Evolutionary conservation across 2,888 invertebrate genomes (phyloP), one percentile per base, ranked within the genome.

Genomic region (Drepana falcataria): DNA sequence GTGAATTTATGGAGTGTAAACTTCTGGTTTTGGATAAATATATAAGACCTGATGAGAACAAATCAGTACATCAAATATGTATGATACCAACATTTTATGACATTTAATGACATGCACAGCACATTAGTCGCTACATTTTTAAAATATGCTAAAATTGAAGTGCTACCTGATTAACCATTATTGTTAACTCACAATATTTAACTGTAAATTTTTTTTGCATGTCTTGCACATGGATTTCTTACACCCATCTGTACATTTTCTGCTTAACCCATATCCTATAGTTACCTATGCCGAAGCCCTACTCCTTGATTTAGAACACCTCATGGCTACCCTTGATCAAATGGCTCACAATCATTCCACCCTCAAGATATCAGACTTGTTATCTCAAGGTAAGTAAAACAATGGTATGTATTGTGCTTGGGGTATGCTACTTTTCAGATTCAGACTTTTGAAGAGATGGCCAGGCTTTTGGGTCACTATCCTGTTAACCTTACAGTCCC

Each of bases 301-400:
- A 54, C 91, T 91, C 81, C 88, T 91, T 78, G 91, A 91, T 71
- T 87, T 91, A 85, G 91, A 91, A 85, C 88, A 91, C 85, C 89
- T 91, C 64, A 91, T 91, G 91, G 90, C 91, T 72, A 91, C 91
- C 72, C 79, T 91, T 79, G 91, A 91, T 77, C 91, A 91, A 86
- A 91, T 91, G 90, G 89, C 91, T 82, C 86, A 91, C 74, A 89
- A 86, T 80, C 89, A 91, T 75, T 86, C 91, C 69, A 79, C 86
- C 66, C 83, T 91, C 78, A 91, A 91, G 83, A 91, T 91, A 78
- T 91, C 91, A 55, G 91, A 91, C 63, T 77, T 91, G 74, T 76
- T 91, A 49, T 86, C 89, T 71, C 83, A 89, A 76, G 91, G 91
- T 91, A 85, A 91, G 91, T 90, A 64, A 37, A 37, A 9, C 44